Conservation (phyloP, 2,113 vertebrate species). For the Cochlearius cochlearius region DNA sequence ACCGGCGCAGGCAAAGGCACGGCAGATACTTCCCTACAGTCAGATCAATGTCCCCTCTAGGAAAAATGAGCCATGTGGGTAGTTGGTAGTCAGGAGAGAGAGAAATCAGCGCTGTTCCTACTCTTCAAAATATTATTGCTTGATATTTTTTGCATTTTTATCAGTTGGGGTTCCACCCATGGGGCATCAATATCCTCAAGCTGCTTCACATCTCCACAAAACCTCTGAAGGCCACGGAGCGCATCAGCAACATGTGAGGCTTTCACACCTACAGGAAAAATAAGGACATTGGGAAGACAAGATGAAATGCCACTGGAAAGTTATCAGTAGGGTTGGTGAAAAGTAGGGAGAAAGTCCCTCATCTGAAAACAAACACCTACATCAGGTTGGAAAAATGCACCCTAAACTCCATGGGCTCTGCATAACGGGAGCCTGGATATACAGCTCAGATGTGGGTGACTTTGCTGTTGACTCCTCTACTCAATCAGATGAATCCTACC, state of each 20-base stretch:
- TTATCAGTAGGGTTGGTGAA: not conserved
- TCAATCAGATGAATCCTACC: not conserved
- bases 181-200: rapidly evolving
- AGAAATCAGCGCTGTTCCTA: not conserved
- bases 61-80: not conserved
- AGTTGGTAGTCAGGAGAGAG: not conserved
- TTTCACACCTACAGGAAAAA: not conserved
- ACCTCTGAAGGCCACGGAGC: not conserved
- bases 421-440: not conserved
- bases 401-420: not conserved
- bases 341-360: not conserved
- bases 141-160: not conserved
- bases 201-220: not conserved
- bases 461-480: not conserved
- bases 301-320: not conserved
- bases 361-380: not conserved
- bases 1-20: not conserved
- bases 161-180: not conserved
- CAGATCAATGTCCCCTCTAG: not conserved
- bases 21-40: not conserved
- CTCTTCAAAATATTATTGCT: not conserved
- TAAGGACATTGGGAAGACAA: not conserved
- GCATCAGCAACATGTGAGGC: not conserved
- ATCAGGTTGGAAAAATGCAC: not conserved
- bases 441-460: not conserved